phyloP scores from a whole-genome alignment of 2,113 vertebrate species.

The Microcebus griseorufus region DNA sequence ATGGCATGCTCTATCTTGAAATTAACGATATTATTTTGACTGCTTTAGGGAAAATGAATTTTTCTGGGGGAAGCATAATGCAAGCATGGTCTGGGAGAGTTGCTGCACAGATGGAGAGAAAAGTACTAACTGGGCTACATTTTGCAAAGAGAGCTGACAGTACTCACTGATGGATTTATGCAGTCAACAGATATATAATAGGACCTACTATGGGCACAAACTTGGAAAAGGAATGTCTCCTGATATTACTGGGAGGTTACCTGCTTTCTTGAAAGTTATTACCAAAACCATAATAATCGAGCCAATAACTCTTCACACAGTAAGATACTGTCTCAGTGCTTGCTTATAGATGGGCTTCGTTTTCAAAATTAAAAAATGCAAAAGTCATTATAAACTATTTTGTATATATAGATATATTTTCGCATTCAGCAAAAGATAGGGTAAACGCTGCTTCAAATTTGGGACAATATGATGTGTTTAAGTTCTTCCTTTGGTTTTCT shows the following conservation, averaged over 20 bases:
- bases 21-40: background rate
- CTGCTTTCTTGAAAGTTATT: background rate
- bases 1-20: background rate
- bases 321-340: background rate
- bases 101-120: background rate
- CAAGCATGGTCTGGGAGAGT: background rate
- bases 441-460: background rate
- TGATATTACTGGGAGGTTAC: background rate
- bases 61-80: background rate
- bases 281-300: background rate
- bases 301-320: background rate
- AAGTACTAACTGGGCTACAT: background rate
- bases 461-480: background rate
- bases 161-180: background rate
- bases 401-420: background rate
- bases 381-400: background rate
- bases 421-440: background rate
- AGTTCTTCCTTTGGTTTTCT: slow-evolving; percentile 35
- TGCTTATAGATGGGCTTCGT: background rate
- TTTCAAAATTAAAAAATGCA: background rate
- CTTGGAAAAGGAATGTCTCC: background rate
- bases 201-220: background rate
- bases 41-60: background rate
- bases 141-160: background rate
- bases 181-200: background rate